Conservation (phyloP, 1,140 invertebrate species). For the Euura lappo region DNA sequence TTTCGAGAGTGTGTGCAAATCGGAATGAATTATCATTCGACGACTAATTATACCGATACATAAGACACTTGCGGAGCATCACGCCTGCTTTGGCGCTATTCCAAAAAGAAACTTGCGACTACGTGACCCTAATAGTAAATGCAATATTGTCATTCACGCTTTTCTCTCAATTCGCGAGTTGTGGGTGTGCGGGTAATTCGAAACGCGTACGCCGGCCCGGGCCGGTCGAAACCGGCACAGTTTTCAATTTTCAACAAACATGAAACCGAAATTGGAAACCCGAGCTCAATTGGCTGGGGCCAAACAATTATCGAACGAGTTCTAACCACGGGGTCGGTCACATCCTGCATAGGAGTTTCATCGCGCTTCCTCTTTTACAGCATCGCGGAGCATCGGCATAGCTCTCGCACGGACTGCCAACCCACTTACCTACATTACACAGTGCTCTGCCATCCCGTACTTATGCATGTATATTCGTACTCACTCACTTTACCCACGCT, state of each 20-base stretch:
- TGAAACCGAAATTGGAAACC: not conserved
- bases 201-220: not conserved
- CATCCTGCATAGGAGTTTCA: not conserved
- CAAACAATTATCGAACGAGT: not conserved
- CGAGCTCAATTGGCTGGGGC: not conserved
- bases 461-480: not conserved
- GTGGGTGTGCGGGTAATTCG: not conserved
- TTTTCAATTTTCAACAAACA: not conserved
- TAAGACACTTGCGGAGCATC: too few species aligned
- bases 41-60: not conserved
- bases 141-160: not conserved
- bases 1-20: not conserved
- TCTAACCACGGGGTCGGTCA: conserved; percentile 16
- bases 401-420: conserved; percentile 48
- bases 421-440: conserved; percentile 61
- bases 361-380: not conserved
- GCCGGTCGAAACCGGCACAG: not conserved
- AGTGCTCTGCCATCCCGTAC: not conserved
- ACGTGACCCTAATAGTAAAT: conserved; percentile 1
- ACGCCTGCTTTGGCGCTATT: not conserved
- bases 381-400: conserved; percentile 22
- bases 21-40: not conserved
- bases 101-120: not conserved
- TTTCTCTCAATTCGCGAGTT: not conserved
- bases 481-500: too few species aligned